Base-by-base conservation (phyloP, 1,140 invertebrate genomes). In the Dendrolimus punctatus region DNA sequence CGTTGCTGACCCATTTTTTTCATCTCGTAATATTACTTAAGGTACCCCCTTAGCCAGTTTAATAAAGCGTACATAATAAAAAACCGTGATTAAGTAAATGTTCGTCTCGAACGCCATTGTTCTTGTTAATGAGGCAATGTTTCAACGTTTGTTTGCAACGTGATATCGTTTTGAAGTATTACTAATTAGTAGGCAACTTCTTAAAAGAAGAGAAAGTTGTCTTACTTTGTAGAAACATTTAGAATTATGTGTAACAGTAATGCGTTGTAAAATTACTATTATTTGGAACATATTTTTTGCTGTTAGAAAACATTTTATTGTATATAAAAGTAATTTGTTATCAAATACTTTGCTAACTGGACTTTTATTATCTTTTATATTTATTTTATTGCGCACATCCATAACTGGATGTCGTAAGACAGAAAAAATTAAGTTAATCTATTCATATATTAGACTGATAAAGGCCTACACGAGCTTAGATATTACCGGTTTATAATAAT, bases 31-130 rank as follows among this genome's bases (percentile, higher is more conserved):
- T 80, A 76, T 73, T 74, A 76, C 63, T 76, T 70, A 67, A 60
- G 60, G 23, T 23, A 23, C 70, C 67, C 68, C 62, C 60, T 66
- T 71, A 74, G 74, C 65, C 57, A 60, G 54, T 72, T 73, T 74
- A 76, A 76, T 80, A 78, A 79, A 73, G 64, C 64, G 70, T 70
- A 64, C 59, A 51, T 64, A 68, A 68, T 71, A 78, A 73, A 76
- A 66, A 67, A 59, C 61, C 60, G 57, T 73, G 77, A 80, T 81
- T 82, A 80, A 80, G 73, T 79, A 79, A 79, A 76, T 73, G 57
- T 66, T 58, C 66, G 56, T 69, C 53, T 60, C 55, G 63, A 62
- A 53, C 65, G 58, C 77, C 75, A 82, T 82, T 85, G 81, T 85
- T 85, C 74, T 70, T 61, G 53, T 62, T 68, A 67, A 70, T 62